Conservation (phyloP, 2,888 invertebrate species). For the Ectobius pallidus region DNA sequence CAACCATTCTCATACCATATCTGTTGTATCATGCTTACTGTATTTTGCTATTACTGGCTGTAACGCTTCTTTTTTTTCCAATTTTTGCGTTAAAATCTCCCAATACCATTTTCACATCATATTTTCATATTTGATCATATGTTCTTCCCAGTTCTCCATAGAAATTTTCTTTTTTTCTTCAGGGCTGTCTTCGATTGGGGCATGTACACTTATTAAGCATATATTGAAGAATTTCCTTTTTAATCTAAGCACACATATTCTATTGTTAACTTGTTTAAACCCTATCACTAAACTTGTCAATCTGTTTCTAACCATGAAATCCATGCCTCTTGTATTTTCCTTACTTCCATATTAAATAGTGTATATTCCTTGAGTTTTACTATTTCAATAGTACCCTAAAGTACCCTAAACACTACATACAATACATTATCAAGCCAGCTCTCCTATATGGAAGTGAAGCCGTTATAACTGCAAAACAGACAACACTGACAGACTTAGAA, state of each 20-base stretch:
- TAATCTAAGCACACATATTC: neutral
- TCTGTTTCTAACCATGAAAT: neutral
- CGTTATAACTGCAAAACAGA: too few relatives aligned
- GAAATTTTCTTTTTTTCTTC: neutral
- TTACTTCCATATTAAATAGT: too few relatives aligned
- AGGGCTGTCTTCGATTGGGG: neutral
- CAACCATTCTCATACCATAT: neutral
- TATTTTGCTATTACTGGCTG: neutral
- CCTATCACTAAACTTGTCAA: neutral
- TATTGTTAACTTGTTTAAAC: neutral
- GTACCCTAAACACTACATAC: too few relatives aligned
- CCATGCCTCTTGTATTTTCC: neutral
- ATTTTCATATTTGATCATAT: neutral
- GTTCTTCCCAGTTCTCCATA: neutral
- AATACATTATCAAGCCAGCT: too few relatives aligned
- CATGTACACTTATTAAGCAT: too few relatives aligned
- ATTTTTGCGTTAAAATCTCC: too few relatives aligned
- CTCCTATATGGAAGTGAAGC: too few relatives aligned
- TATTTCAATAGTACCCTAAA: too few relatives aligned
- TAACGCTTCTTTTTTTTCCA: neutral
- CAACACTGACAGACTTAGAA: too few relatives aligned
- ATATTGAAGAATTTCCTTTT: neutral
- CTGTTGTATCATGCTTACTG: neutral
- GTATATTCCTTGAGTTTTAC: too few relatives aligned
- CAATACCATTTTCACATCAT: neutral